phyloP scores from a whole-genome alignment of 2,888 invertebrate species.

The Drosophila mimica region DNA sequence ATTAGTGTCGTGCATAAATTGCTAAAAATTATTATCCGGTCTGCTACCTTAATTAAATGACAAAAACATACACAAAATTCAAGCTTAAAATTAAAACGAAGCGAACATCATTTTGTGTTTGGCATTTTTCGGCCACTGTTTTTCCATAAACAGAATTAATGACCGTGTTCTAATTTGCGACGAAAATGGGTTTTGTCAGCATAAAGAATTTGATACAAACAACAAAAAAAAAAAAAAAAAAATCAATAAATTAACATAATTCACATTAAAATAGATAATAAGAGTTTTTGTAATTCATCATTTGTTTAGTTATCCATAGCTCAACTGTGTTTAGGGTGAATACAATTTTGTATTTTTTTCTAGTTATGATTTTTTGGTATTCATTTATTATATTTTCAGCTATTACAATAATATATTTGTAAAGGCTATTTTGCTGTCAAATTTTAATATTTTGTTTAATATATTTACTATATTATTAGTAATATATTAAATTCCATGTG shows the following conservation, averaged over 20 bases:
- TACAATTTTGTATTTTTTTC: background rate
- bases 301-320: background rate
- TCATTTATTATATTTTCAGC: background rate
- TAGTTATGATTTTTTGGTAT: background rate
- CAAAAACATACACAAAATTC: constrained; percentile 39
- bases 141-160: constrained; percentile 53
- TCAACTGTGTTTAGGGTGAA: background rate
- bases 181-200: constrained; percentile 41
- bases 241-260: constrained; percentile 42
- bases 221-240: background rate
- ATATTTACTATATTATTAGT: background rate
- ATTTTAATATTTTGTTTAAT: background rate
- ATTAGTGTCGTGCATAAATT: constrained; percentile 68
- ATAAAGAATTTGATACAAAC: constrained; percentile 6
- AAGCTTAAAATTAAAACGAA: constrained; percentile 27
- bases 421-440: background rate
- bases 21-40: constrained; percentile 61
- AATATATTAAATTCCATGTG: background rate
- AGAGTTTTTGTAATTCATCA: constrained; percentile 6
- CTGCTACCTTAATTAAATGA: constrained; percentile 70
- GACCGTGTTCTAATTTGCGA: constrained; percentile 36
- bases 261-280: constrained; percentile 1
- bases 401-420: too few relatives aligned
- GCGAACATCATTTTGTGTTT: constrained; percentile 8
- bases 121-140: constrained; percentile 2